These are phyloP conservation scores for Amphimallon solstitiale DNA, from an alignment of 2,888 invertebrate species.

Conservation along the genomic window DNA sequence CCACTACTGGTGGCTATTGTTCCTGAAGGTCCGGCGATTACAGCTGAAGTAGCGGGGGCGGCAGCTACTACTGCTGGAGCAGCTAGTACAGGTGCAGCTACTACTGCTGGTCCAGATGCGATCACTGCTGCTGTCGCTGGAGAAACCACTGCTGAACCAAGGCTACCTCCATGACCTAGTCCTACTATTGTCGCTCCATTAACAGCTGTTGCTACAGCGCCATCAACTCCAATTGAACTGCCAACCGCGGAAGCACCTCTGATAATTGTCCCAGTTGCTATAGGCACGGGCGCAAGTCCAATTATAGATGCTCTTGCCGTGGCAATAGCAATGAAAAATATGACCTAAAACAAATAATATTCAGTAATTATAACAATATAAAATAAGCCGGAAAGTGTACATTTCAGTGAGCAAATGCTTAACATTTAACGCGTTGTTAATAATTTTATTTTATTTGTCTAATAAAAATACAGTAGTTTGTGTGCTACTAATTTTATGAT, in stretches of 20 bases:
- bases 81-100: constrained; percentile 7
- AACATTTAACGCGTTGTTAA: no score
- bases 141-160: constrained; percentile 24
- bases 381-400: no score
- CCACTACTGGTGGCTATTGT: constrained; percentile 35
- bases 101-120: neutral
- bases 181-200: constrained; percentile 35
- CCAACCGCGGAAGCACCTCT: constrained; percentile 54
- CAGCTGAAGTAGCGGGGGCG: constrained; percentile 27
- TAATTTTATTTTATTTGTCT: no score
- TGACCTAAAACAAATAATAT: constrained; percentile 46
- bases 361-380: no score
- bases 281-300: constrained; percentile 50
- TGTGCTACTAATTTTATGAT: no score
- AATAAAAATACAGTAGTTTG: no score
- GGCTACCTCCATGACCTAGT: constrained; percentile 17
- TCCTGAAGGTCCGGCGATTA: constrained; percentile 41
- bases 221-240: constrained; percentile 36
- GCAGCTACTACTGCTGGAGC: constrained; percentile 13
- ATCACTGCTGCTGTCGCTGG: neutral
- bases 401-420: no score
- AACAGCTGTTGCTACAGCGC: constrained; percentile 32
- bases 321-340: constrained; percentile 50
- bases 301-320: constrained; percentile 52
- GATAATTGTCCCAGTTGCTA: constrained; percentile 53